Conservation (phyloP, 2,113 vertebrate species). For the Herpetotheres cachinnans region DNA sequence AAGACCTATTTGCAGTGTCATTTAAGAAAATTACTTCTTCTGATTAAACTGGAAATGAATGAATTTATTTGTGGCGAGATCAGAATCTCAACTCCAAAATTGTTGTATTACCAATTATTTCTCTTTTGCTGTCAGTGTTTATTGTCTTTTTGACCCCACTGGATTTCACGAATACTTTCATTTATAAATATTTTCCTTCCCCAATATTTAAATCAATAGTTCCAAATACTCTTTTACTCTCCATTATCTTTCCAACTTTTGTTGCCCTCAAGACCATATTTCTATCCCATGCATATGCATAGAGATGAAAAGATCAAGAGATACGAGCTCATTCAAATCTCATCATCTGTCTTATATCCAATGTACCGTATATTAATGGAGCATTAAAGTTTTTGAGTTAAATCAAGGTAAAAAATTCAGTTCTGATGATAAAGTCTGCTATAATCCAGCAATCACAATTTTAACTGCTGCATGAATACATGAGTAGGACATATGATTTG, state of each 20-base stretch:
- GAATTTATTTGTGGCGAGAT: neutral
- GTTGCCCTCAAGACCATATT: neutral
- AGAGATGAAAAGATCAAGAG: conserved; percentile 19
- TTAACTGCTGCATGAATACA: conserved; percentile 1
- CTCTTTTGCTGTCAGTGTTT: neutral
- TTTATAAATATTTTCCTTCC: neutral
- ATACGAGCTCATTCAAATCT: neutral
- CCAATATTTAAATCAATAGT: neutral
- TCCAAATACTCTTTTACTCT: neutral
- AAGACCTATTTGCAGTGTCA: neutral
- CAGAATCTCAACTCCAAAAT: neutral
- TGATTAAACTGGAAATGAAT: neutral
- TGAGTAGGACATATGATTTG: neutral
- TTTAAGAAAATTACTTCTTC: neutral
- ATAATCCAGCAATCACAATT: neutral
- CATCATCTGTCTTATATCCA: neutral
- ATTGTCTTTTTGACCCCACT: neutral
- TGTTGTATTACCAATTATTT: neutral
- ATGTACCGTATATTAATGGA: neutral
- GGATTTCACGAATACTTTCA: neutral
- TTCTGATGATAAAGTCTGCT: neutral
- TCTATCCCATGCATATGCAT: neutral
- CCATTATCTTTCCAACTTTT: neutral
- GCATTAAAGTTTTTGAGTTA: neutral
- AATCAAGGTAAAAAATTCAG: neutral